phyloP scores from a whole-genome alignment of 2,888 invertebrate species.

The Lathronympha strigana region DNA sequence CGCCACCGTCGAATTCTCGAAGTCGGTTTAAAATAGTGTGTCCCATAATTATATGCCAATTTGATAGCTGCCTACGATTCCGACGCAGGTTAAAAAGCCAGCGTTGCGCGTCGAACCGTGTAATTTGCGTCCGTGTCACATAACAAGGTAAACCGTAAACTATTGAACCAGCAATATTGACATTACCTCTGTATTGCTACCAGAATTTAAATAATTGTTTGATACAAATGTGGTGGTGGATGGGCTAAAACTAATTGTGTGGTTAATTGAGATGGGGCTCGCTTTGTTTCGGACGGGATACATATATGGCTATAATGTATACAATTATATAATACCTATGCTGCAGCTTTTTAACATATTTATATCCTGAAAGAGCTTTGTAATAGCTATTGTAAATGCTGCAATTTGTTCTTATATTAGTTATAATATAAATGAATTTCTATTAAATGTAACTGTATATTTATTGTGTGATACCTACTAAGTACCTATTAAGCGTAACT shows the following conservation, averaged over 20 bases:
- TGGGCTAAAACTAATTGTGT: conserved; percentile 69
- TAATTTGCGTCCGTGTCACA: conserved; percentile 43
- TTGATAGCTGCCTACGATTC: conserved; percentile 21
- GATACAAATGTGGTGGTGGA: conserved; percentile 56
- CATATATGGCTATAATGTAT: conserved; percentile 40
- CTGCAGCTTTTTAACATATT: not conserved
- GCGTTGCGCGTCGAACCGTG: conserved; percentile 34
- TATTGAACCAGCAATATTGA: conserved; percentile 38
- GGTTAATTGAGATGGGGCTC: conserved; percentile 65
- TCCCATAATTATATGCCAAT: conserved; percentile 30
- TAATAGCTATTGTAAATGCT: not conserved
- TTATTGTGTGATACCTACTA: no score
- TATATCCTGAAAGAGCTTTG: not conserved
- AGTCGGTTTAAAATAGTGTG: no score
- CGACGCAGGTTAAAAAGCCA: conserved; percentile 31
- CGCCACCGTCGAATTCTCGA: no score
- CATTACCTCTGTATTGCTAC: conserved; percentile 37
- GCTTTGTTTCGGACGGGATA: conserved; percentile 60
- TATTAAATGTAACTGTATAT: no score
- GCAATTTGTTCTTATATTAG: not conserved
- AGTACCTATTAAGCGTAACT: no score
- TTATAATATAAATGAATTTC: not conserved
- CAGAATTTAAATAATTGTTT: conserved; percentile 43
- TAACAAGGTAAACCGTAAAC: conserved; percentile 42
- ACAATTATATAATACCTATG: conserved; percentile 5